Base-by-base conservation (phyloP, 2,797 vertebrate genomes). In the Scyliorhinus canicula region DNA sequence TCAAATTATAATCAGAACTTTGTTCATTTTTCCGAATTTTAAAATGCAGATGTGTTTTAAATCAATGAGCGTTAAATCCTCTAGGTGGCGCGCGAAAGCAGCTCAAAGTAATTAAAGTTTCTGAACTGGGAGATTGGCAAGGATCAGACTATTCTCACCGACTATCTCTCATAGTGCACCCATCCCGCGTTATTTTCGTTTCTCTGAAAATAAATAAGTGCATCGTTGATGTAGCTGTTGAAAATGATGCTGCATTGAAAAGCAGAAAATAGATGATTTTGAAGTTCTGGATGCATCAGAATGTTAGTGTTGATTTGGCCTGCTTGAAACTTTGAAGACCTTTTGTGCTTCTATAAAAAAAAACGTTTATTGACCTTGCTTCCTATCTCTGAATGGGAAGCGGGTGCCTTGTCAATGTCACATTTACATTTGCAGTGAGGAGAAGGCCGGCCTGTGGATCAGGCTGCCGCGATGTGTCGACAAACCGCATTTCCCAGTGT, bases 31-130 rank as follows among this genome's bases (percentile, higher is more conserved):
- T 9, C 7, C 16, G 35, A 9, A 44, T n/a, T n/a, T n/a, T n/a
- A n/a, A n/a, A n/a, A n/a, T n/a, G n/a, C n/a, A n/a, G n/a, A n/a
- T n/a, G n/a, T n/a, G n/a, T n/a, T n/a, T n/a, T n/a, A 35, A 12
- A 31, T 6, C 2, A 52, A 31, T 93, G 28, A 26, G 3, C 3
- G 31, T 35, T 69, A 35, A 19, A 21, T 67, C 74, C 93, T 55
- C 44, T 94, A 94, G 93, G 21, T 94, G 93, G 93, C 47, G 93
- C 67, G 50, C 69, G 93, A 74, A n/a, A 94, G 31, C 93, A 71
- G 40, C 47, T 35, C 47, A 74, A 91, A 65, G 88, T 65, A 3
- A 65, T 50, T 47, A 6, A 47, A 50, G 28, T 28, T 69, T 52
- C 26, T 71, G 6, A 4, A 47, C 11, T 52, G 44, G 67, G 93